Evolutionary conservation across 92 coral and sea anemone species (phyloP).

Genomic region (Paramuricea clavata): DNA sequence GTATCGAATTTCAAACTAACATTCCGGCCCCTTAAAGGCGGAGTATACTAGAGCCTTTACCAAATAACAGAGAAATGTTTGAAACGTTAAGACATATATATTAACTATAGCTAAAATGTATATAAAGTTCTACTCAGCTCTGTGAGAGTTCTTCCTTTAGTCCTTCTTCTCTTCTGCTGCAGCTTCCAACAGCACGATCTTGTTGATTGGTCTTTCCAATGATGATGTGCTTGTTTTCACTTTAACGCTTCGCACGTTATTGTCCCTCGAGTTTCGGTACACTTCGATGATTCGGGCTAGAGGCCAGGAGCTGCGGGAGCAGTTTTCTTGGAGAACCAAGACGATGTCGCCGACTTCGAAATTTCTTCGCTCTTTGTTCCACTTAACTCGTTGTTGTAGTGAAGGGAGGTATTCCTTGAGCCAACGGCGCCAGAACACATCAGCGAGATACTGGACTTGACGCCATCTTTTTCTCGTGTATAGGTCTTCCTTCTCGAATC

Average conservation of each 20-base stretch:
- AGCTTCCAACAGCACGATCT: no score
- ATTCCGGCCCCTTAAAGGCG: no score
- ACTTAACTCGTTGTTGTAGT: conserved; percentile 59
- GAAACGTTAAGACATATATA: no score
- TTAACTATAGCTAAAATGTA: no score
- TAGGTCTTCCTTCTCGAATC: conserved; percentile 55
- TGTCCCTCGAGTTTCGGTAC: conserved; percentile 54
- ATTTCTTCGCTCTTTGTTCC: conserved; percentile 51
- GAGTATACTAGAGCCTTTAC: no score
- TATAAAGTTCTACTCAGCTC: no score
- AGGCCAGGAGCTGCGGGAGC: conserved; percentile 61
- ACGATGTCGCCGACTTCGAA: conserved; percentile 52
- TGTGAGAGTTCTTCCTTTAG: no score
- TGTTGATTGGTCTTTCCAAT: no score
- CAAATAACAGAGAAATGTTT: no score
- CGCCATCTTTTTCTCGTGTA: conserved; percentile 66
- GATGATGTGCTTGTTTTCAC: conserved; percentile 56
- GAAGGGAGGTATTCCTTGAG: conserved; percentile 54
- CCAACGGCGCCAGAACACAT: conserved; percentile 65
- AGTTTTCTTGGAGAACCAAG: conserved; percentile 38
- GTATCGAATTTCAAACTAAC: no score
- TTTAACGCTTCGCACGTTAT: conserved; percentile 59
- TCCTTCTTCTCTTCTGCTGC: no score
- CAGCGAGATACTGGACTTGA: conserved; percentile 63
- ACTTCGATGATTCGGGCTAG: conserved; percentile 54